Conservation (phyloP, 2,888 invertebrate species). For the Cheilosia vernalis region DNA sequence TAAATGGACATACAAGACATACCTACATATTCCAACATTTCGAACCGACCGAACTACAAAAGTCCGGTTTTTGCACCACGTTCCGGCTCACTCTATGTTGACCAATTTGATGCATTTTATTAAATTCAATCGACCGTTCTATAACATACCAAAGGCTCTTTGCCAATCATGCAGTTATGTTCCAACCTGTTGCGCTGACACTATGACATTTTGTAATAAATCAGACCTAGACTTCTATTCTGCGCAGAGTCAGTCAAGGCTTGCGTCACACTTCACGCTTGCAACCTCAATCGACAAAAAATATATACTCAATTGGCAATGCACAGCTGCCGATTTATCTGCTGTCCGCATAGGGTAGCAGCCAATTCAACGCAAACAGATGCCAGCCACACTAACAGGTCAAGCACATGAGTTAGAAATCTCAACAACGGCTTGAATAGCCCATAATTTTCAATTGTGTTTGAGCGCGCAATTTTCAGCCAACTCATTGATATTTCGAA, state of each 20-base stretch:
- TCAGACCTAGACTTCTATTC: conserved; percentile 33
- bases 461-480: conserved; percentile 9
- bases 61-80: not conserved
- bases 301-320: conserved; percentile 32
- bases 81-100: conserved; percentile 2
- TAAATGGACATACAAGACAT: no score
- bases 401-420: conserved; percentile 52
- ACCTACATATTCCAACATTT: no score
- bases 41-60: no score
- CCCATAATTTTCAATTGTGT: conserved; percentile 47
- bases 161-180: conserved; percentile 13
- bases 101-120: not conserved
- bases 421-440: conserved; percentile 34
- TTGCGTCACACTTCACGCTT: conserved; percentile 20
- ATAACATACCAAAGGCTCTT: conserved; percentile 20
- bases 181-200: conserved; percentile 60
- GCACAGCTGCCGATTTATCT: conserved; percentile 44
- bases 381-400: conserved; percentile 40
- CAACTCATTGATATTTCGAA: conserved; percentile 46
- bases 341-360: not conserved
- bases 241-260: conserved; percentile 1
- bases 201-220: conserved; percentile 49
- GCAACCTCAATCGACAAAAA: conserved; percentile 26
- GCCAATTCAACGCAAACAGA: conserved; percentile 1
- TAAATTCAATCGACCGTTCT: conserved; percentile 23